phyloP scores from a whole-genome alignment of 2,888 invertebrate species.

The Melitaea athalia region DNA sequence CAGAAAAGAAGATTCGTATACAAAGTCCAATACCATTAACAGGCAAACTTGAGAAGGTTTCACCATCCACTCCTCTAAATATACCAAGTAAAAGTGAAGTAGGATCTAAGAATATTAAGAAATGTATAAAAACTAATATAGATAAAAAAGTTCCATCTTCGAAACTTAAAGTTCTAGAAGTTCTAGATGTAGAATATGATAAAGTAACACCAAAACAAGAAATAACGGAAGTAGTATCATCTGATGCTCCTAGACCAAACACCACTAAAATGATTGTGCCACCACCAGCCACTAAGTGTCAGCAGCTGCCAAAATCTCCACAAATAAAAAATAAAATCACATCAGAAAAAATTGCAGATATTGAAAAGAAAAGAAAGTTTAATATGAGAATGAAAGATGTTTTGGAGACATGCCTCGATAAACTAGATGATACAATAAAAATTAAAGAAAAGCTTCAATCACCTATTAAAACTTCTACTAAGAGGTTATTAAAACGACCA shows the following conservation, averaged over 20 bases:
- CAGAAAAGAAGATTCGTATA: conserved; percentile 61
- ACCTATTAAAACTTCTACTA: neutral
- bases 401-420: conserved; percentile 62
- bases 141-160: conserved; percentile 15
- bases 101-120: conserved; percentile 5
- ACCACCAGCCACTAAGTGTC: conserved; percentile 6
- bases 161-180: conserved; percentile 26
- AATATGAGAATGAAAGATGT: conserved; percentile 72
- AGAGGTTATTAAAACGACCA: conserved; percentile 14
- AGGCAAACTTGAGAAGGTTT: conserved; percentile 55
- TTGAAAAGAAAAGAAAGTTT: conserved; percentile 69
- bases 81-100: conserved; percentile 43
- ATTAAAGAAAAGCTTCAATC: conserved; percentile 13
- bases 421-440: conserved; percentile 39
- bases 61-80: conserved; percentile 54
- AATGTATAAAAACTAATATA: neutral
- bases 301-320: conserved; percentile 26
- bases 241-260: conserved; percentile 8
- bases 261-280: conserved; percentile 6
- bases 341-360: conserved; percentile 65
- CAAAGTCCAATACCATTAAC: conserved; percentile 50
- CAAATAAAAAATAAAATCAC: conserved; percentile 53
- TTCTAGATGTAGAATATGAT: conserved; percentile 28
- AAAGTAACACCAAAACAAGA: conserved; percentile 1
- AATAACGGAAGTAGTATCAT: neutral